Conservation (phyloP, 2,888 invertebrate genomes). For the Leptopilina drosophilae region DNA sequence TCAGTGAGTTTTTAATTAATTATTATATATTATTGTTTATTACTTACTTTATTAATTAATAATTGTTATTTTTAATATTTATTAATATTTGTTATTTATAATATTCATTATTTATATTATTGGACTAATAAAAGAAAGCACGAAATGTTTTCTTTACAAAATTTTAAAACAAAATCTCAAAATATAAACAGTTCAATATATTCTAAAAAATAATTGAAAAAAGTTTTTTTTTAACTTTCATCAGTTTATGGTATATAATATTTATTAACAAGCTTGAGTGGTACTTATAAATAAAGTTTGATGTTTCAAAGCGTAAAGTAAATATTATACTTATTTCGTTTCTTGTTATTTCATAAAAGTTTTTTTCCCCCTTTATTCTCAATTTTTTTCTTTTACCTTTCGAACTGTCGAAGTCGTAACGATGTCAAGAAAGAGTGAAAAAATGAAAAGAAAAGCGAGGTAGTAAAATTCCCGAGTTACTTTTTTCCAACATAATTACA, state of each 20-base stretch:
- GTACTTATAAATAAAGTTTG: slow-evolving; percentile 12
- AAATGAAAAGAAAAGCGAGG: slow-evolving; percentile 38
- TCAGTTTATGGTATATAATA: neutral
- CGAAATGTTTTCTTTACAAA: too few relatives aligned
- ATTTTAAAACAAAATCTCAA: too few relatives aligned
- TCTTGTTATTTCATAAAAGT: slow-evolving; percentile 54
- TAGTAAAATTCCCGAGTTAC: slow-evolving; percentile 47
- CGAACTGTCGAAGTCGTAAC: slow-evolving; percentile 50
- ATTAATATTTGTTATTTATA: too few relatives aligned
- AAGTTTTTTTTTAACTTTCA: slow-evolving; percentile 39
- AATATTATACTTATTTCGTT: slow-evolving; percentile 54
- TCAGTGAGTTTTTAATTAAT: too few relatives aligned
- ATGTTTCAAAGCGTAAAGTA: slow-evolving; percentile 47
- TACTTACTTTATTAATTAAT: too few relatives aligned
- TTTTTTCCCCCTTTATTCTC: slow-evolving; percentile 40
- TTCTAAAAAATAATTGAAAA: neutral
- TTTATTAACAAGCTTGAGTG: slow-evolving; percentile 1
- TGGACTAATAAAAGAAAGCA: too few relatives aligned
- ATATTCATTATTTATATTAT: too few relatives aligned
- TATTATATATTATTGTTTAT: too few relatives aligned
- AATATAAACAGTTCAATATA: too few relatives aligned
- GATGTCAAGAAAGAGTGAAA: slow-evolving; percentile 3
- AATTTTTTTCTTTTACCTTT: slow-evolving; percentile 50
- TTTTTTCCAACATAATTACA: slow-evolving; percentile 53
- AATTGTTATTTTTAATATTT: too few relatives aligned